Evolutionary conservation across 2,888 invertebrate species (phyloP), one percentile per base, ranked within the genome.

Genomic region (Eudasyphora cyanicolor): DNA sequence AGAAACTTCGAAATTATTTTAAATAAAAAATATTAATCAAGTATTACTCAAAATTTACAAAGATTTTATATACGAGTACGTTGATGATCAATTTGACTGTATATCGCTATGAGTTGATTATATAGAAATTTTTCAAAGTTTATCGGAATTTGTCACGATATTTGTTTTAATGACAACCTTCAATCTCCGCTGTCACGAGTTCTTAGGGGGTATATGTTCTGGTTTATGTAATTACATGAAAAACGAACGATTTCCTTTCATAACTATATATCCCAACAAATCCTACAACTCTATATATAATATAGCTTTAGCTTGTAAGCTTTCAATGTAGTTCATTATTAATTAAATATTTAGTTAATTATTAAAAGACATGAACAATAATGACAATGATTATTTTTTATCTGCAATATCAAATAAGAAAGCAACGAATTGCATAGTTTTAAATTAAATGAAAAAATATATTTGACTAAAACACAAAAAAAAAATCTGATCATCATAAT

Each of bases 221-320:
- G n/a, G n/a, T 45, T 45, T 12, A 12, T 45, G n/a, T 12, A 45
- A 35, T 14, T 54, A 54, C 19, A 21, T 49, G n/a, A 24, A 71
- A 79, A 49, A 57, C 76, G 75, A 80, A 83, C 77, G 77, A 80
- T 78, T 64, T 69, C 54, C 35, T 70, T 17, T 45, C 27, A 27
- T 14, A 24, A 38, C 38, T 38, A 6, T 32, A 2, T 24, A 7
- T 17, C 67, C 38, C 42, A 10, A 0, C 17, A 42, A 64, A 35
- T 74, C 49, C 32, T 45, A 10, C 38, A 67, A 24, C 27, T 19
- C 14, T 67, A 67, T 57, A 62, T 27, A 69, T 74, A 62, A 77
- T 62, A 35, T 71, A 80, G 83, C 77, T 77, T 80, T 83, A 83
- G 79, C 73, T 76, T 83, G 54, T 77, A 80, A 80, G 83, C 77